phyloP scores from a whole-genome alignment of 1,140 invertebrate species.

The Arion vulgaris region DNA sequence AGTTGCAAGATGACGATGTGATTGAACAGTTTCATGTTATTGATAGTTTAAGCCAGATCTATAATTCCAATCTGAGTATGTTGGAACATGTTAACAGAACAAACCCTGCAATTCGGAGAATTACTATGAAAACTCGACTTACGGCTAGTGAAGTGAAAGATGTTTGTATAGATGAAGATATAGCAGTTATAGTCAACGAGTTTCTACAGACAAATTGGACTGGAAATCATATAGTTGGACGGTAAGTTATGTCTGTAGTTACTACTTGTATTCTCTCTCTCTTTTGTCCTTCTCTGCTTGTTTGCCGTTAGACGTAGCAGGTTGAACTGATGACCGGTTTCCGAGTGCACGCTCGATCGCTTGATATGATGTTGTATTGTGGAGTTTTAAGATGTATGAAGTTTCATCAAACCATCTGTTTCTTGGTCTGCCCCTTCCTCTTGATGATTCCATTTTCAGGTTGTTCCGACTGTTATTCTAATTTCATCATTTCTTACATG shows the following conservation, averaged over 20 bases:
- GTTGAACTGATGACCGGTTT: too few relatives aligned
- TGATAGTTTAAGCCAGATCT: background rate
- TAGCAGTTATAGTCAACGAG: constrained; percentile 43
- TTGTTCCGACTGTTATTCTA: too few relatives aligned
- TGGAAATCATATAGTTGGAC: constrained; percentile 39
- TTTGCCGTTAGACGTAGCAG: too few relatives aligned
- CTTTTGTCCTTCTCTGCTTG: too few relatives aligned
- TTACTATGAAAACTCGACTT: constrained; percentile 33
- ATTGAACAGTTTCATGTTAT: background rate
- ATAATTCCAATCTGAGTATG: background rate
- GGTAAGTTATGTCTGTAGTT: background rate
- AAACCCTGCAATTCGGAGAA: constrained; percentile 9
- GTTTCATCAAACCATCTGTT: too few relatives aligned
- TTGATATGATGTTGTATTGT: too few relatives aligned
- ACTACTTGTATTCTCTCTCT: too few relatives aligned
- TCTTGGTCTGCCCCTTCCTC: too few relatives aligned
- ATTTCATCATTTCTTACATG: too few relatives aligned
- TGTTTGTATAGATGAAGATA: constrained; percentile 49
- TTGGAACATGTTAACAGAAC: background rate
- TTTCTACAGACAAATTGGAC: constrained; percentile 45
- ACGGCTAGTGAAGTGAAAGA: constrained; percentile 44
- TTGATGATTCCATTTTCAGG: too few relatives aligned
- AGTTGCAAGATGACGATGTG: background rate
- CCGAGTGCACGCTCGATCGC: too few relatives aligned
- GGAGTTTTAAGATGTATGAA: too few relatives aligned